These are phyloP conservation scores for Poeciliopsis occidentalis DNA, from an alignment of 2,113 vertebrate species.

Conservation along the genomic window DNA sequence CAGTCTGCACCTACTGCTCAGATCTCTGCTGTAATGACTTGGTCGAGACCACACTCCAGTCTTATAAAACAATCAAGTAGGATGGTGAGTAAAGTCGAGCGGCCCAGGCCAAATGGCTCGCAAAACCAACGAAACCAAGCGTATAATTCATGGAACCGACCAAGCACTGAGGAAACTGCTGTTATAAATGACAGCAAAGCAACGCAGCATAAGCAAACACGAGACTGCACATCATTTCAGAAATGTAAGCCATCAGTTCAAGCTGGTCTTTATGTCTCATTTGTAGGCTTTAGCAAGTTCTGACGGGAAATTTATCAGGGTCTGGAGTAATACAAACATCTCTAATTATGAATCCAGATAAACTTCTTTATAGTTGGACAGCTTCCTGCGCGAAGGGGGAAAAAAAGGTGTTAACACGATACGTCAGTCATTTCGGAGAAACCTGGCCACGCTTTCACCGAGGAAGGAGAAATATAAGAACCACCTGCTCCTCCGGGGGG, in stretches of 20 bases:
- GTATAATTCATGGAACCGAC: slow-evolving; percentile 19
- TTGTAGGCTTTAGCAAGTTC: slow-evolving; percentile 20
- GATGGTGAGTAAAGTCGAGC: slow-evolving; percentile 35
- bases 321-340: slow-evolving; percentile 35
- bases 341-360: slow-evolving; percentile 55
- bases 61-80: slow-evolving; percentile 58
- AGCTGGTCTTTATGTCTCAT: not conserved
- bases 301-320: slow-evolving; percentile 30
- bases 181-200: slow-evolving; percentile 8
- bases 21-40: slow-evolving; percentile 54
- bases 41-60: slow-evolving; percentile 16
- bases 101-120: slow-evolving; percentile 20
- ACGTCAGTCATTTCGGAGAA: slow-evolving; percentile 18
- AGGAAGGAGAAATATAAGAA: slow-evolving; percentile 54
- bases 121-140: slow-evolving; percentile 23
- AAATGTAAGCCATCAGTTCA: slow-evolving; percentile 15
- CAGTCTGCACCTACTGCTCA: not conserved
- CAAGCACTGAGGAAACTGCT: not conserved
- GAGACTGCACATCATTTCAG: slow-evolving; percentile 1
- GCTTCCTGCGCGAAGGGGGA: slow-evolving; percentile 21
- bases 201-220: not conserved
- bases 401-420: slow-evolving; percentile 27
- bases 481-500: slow-evolving; percentile 51
- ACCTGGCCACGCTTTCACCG: slow-evolving; percentile 13
- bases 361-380: slow-evolving; percentile 33